phyloP scores from a whole-genome alignment of 1,140 invertebrate genomes.

The Drosophila pruinosa region DNA sequence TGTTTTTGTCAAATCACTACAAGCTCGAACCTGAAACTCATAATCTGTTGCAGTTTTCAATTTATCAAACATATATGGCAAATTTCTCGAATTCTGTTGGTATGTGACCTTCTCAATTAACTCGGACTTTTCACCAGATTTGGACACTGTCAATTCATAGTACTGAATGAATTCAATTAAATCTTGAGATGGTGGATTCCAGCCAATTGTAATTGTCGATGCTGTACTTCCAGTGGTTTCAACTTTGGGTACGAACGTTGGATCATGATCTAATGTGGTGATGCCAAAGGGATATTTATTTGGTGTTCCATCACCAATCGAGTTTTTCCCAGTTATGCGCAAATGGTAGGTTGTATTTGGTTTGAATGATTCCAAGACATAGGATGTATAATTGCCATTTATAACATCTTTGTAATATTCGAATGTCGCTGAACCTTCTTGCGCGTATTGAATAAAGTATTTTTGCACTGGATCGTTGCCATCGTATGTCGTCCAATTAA shows the following conservation, averaged over 20 bases:
- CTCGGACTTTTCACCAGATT: constrained; percentile 84
- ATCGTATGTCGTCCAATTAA: constrained; percentile 92
- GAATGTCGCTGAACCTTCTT: constrained; percentile 83
- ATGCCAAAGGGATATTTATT: constrained; percentile 84
- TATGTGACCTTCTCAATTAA: constrained; percentile 86
- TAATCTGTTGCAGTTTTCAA: constrained; percentile 90
- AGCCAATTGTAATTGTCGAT: constrained; percentile 90
- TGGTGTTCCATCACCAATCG: constrained; percentile 83
- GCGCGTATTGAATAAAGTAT: constrained; percentile 87
- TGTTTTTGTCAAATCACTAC: constrained; percentile 88
- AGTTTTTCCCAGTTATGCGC: constrained; percentile 84
- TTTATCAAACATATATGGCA: constrained; percentile 90
- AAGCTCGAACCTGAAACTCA: constrained; percentile 89
- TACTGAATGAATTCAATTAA: constrained; percentile 89
- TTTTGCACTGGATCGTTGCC: constrained; percentile 88
- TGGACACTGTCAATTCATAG: constrained; percentile 87
- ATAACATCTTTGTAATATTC: constrained; percentile 84
- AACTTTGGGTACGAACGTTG: constrained; percentile 90
- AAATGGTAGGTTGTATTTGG: constrained; percentile 86
- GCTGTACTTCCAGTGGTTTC: constrained; percentile 90
- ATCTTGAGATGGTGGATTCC: constrained; percentile 87
- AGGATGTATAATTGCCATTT: constrained; percentile 85
- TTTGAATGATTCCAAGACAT: constrained; percentile 86
- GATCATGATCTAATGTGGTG: constrained; percentile 88
- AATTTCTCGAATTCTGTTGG: constrained; percentile 85